Percentiles rank a stretch among this genome's conserved stretches.
phyloP scores from a whole-genome alignment of 2,113 vertebrate species.

The Semnornis frantzii region DNA sequence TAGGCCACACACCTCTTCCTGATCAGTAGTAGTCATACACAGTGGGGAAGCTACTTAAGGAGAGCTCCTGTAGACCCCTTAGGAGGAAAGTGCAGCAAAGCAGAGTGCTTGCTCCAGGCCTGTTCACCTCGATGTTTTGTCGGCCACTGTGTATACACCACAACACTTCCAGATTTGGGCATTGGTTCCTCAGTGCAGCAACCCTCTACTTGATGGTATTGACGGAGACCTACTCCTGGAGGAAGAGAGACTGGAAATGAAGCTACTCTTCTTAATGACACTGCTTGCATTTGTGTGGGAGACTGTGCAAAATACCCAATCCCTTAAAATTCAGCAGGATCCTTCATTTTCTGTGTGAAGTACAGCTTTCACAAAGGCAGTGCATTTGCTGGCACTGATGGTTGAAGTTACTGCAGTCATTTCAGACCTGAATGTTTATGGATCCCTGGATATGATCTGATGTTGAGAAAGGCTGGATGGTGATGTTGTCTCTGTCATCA shows the following conservation, averaged over 20 bases:
- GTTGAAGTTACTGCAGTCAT: background rate
- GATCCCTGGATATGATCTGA: background rate
- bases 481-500: conserved; percentile 16
- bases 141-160: background rate
- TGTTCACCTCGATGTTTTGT: background rate
- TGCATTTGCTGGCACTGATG: background rate
- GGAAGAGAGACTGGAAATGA: background rate
- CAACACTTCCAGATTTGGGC: background rate
- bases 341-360: conserved; percentile 12
- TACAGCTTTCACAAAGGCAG: background rate
- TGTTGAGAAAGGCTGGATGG: background rate
- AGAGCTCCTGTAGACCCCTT: background rate
- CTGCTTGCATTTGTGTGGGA: background rate
- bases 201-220: background rate
- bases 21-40: background rate
- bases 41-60: background rate
- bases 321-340: conserved; percentile 5
- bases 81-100: background rate
- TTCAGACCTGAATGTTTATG: background rate
- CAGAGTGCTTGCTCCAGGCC: background rate
- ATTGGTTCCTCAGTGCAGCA: background rate
- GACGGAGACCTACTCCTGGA: background rate
- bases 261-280: background rate
- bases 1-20: background rate
- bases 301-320: background rate